Evolutionary conservation across 2,888 invertebrate genomes (phyloP), one percentile per base, ranked within the genome.

Genomic region (Epinotia brunnichana): DNA sequence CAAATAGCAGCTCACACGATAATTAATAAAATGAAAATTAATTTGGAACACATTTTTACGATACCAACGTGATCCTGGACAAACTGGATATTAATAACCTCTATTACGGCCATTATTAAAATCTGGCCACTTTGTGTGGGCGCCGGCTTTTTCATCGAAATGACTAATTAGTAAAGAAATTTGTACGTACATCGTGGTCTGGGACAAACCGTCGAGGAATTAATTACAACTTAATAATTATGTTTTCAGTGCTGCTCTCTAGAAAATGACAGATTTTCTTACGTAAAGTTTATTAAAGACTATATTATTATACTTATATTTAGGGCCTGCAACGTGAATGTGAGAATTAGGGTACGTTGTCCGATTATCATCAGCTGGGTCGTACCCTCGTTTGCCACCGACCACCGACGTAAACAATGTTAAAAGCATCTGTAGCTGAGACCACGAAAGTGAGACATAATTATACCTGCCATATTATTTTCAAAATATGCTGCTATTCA

Each of bases 1-100:
- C 48, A 68, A 72, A 72, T 68, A 68, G 59, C 67, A 56, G 72
- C 56, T 56, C 48, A 29, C 15, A 44, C 61, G 56, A 62, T 68
- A 57, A 72, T 72, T 67, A 62, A 62, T 68, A 62, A 67, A 72
- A 71, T 54, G 71, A 54, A 67, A 71, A 68, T 72, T 72, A 68
- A 68, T 68, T 72, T 62, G 48, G 44, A 13, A 68, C 62, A 62
- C 19, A 48, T 68, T 72, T 72, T 68, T 60, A 48, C 48, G 56
- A 68, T 68, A 68, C 61, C 48, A 61, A 61, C 71, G 61, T 61
- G 53, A 69, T 61, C 41, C 53, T 24, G 56, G 54, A 21, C 67
- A 68, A 68, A 62, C 48, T 48, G 56, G 67, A 61, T 62, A 67
- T 72, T 72, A 72, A 72, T 48, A 68, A 51, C 67, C 44, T 62